Base-by-base conservation (phyloP, 2,888 invertebrate species). In the Trachelus stipa region DNA sequence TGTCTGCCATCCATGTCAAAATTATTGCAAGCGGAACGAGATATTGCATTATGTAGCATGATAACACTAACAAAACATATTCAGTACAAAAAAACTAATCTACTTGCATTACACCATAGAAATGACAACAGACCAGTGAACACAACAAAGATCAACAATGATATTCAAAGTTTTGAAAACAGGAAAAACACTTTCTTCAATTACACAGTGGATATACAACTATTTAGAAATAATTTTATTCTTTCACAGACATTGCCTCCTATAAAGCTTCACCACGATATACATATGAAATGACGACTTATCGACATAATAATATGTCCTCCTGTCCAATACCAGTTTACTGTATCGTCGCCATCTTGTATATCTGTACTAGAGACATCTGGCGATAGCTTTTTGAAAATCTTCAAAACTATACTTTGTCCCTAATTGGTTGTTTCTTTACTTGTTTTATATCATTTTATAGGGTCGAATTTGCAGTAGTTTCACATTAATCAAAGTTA, bases 1-100 rank as follows among this genome's bases (percentile, higher is more conserved):
- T 40, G 76, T 76, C 37, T 31, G 73, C 76, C 69, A 31, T 35
- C 76, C 79, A 79, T 34, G 74, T 37, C 34, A 79, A 76, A 68
- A 74, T 79, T 15, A 76, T 40, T 73, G 69, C 69, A 69, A 79
- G 76, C 68, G 74, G 76, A 76, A 76, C 40, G 69, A 77, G 35
- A 79, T 77, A 79, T 76, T 76, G 76, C 79, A 79, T 79, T 76
- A 73, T 79, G 79, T 37, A 34, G 74, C 79, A 79, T 79, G 73
- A 79, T 79, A 79, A 30, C 71, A 71, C 33, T 33, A 31, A 33
- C 71, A 33, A 33, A 71, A 33, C 71, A 15, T 33, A 71, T 71
- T 71, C 71, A 71, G 71, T 31, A 31, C 30, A 30, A 71, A 31
- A 31, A 71, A 31, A 31, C 15, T 9, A 30, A 71, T 30, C 23